phyloP scores from a whole-genome alignment of 1,140 invertebrate species.

The Lepeophtheirus salmonis region DNA sequence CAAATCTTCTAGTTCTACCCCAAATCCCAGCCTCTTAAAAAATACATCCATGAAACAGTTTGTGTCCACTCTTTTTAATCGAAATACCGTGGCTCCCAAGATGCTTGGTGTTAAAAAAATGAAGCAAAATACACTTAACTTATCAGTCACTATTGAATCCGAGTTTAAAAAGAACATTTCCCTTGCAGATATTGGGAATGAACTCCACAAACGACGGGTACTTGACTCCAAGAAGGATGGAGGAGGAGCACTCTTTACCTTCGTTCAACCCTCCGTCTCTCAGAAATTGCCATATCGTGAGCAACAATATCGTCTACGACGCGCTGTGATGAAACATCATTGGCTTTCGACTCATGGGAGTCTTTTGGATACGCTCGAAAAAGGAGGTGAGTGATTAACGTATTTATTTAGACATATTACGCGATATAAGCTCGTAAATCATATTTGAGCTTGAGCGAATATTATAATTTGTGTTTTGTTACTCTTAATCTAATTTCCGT shows the following conservation, averaged over 20 bases:
- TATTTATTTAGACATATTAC: too few relatives aligned
- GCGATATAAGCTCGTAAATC: too few relatives aligned
- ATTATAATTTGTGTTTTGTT: too few relatives aligned
- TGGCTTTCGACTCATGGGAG: conserved; percentile 23
- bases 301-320: conserved; percentile 21
- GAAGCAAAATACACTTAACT: not conserved
- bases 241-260: not conserved
- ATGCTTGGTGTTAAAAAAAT: not conserved
- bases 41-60: not conserved
- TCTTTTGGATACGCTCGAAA: conserved; percentile 25
- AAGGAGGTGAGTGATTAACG: conserved; percentile 25
- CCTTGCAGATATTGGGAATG: not conserved
- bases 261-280: conserved; percentile 5
- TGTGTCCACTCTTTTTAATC: not conserved
- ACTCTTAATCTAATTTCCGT: too few relatives aligned
- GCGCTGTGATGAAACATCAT: conserved; percentile 21
- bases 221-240: not conserved
- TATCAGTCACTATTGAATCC: not conserved
- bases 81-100: not conserved
- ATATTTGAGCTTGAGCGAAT: too few relatives aligned
- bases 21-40: not conserved
- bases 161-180: not conserved
- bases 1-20: not conserved
- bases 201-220: not conserved
- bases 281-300: conserved; percentile 20